phyloP scores from a whole-genome alignment of 2,888 invertebrate genomes.

The Lathronympha strigana region DNA sequence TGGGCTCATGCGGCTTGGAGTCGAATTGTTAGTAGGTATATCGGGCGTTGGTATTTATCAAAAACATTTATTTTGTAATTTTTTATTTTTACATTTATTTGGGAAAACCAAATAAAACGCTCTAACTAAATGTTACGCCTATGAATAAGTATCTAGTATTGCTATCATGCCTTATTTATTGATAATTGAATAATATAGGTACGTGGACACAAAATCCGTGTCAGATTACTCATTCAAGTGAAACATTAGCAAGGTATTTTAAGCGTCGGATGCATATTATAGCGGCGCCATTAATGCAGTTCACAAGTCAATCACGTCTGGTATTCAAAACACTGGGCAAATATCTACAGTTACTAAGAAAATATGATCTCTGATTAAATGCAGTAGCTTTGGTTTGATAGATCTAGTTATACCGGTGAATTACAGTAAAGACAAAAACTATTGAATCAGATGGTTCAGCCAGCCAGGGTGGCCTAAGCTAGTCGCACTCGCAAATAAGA shows the following conservation, averaged over 20 bases:
- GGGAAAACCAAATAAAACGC: too few relatives aligned
- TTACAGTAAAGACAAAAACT: too few relatives aligned
- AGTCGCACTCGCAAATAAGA: too few relatives aligned
- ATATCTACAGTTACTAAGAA: not conserved
- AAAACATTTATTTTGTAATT: too few relatives aligned
- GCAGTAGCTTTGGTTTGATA: not conserved
- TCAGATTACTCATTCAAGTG: conserved; percentile 24
- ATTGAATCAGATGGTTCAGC: too few relatives aligned
- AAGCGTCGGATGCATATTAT: conserved; percentile 16
- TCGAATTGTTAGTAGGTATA: too few relatives aligned
- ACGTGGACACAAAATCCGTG: conserved; percentile 1
- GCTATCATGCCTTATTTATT: conserved; percentile 1
- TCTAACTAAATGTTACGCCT: too few relatives aligned
- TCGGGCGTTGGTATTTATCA: too few relatives aligned
- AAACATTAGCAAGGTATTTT: conserved; percentile 25
- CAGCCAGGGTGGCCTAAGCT: too few relatives aligned
- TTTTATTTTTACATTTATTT: too few relatives aligned
- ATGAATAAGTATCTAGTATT: conserved; percentile 4
- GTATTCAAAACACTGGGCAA: not conserved
- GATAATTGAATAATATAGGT: conserved; percentile 9
- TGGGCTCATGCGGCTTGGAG: too few relatives aligned
- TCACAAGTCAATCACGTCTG: conserved; percentile 9
- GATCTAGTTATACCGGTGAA: too few relatives aligned
- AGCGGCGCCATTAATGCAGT: conserved; percentile 17
- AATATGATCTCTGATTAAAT: not conserved